Base-by-base conservation (phyloP, 2,888 invertebrate species). In the Conus canariensis region DNA sequence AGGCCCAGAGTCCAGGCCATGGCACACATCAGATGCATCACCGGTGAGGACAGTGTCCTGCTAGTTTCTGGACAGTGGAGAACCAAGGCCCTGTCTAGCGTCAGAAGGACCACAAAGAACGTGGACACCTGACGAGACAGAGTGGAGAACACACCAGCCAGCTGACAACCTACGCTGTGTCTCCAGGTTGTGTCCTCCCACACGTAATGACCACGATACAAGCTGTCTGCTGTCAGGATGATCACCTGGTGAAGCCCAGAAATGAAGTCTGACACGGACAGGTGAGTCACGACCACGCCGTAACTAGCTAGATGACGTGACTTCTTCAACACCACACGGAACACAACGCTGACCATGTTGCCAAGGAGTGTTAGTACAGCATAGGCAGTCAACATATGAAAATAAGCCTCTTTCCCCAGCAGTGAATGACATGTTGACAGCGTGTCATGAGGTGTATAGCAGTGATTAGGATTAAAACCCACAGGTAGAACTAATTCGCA, bases 121-220 rank as follows among this genome's bases (percentile, higher is more conserved):
- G 22, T 22, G 22, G 83, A 83, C 19, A 22, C 22, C n/a, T 83
- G 22, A 10, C 58, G n/a, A 16, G 83, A 83, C 58, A 83, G 83
- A 22, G 58, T 22, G 83, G 83, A 83, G 83, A 83, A 58, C 22
- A 83, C 9, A 6, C 58, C 83, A 22, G 83, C 83, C 19, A 83
- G 58, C 58, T 83, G 83, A 58, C 83, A 83, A 6, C 58, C 83
- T 30, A 30, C 7, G 58, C 83, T 83, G 83, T 83, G 22, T 22
- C 83, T 83, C 83, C 83, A 83, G 83, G 83, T 22, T 12, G 22
- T n/a, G n/a, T n/a, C n/a, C n/a, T n/a, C n/a, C n/a, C n/a, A n/a
- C n/a, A n/a, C n/a, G n/a, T n/a, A n/a, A 7, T 10, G 58, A 5
- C 83, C 83, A 2, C 58, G 56, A 58, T 83, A 83, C 83, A 83